These are phyloP conservation scores for Micromesistius poutassou DNA, from an alignment of 2,797 vertebrate genomes.

Conservation along the genomic window DNA sequence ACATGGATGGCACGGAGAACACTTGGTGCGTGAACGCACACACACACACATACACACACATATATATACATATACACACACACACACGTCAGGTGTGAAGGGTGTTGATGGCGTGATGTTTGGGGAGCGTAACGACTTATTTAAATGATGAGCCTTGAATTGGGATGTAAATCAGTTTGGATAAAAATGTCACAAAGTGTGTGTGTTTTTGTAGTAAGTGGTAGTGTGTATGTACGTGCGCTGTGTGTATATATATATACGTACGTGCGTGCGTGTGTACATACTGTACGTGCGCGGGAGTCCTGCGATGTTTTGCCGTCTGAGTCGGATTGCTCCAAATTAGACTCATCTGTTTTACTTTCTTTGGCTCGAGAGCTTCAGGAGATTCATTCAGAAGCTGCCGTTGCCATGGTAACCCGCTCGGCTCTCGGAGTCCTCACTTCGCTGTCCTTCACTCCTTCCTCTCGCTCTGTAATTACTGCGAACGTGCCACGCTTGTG, in stretches of 20 bases:
- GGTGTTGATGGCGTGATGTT: too few species aligned
- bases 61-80: background rate
- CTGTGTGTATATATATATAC: background rate
- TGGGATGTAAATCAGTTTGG: too few species aligned
- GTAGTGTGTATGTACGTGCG: background rate
- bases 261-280: background rate
- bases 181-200: background rate
- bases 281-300: background rate
- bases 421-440: conserved; percentile 69
- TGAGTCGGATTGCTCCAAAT: conserved; percentile 61
- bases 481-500: conserved; percentile 61
- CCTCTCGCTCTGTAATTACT: conserved; percentile 68
- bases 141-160: too few species aligned
- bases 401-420: conserved; percentile 71
- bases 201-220: background rate
- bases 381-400: conserved; percentile 73
- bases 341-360: conserved; percentile 63
- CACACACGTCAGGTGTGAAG: background rate
- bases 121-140: too few species aligned
- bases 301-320: background rate
- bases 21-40: background rate
- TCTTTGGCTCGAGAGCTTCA: conserved; percentile 10
- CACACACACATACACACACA: background rate
- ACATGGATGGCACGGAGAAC: too few species aligned
- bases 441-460: conserved; percentile 56